A percentile compares a stretch with the other conserved stretches of the same genome.
These are phyloP conservation scores for Blera fallax DNA, from an alignment of 2,888 invertebrate species.

Conservation along the genomic window DNA sequence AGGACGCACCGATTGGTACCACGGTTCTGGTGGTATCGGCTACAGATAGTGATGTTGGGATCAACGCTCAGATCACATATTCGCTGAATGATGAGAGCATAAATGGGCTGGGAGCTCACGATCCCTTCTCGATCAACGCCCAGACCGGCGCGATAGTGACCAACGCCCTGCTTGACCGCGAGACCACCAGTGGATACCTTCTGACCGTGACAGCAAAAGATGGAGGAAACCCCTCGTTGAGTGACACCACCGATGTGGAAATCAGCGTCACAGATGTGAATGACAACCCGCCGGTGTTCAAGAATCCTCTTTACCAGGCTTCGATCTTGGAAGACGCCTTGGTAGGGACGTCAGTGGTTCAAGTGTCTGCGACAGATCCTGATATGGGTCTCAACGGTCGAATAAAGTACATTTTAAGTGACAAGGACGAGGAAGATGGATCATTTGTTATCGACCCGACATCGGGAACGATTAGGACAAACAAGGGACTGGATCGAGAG, in stretches of 20 bases:
- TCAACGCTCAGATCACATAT: slow-evolving; percentile 95
- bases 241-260: slow-evolving; percentile 97
- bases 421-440: slow-evolving; percentile 90
- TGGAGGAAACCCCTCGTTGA: slow-evolving; percentile 94
- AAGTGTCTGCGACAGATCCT: slow-evolving; percentile 91
- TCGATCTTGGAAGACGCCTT: slow-evolving; percentile 93
- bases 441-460: slow-evolving; percentile 96
- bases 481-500: slow-evolving; percentile 95
- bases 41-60: slow-evolving; percentile 96
- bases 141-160: slow-evolving; percentile 97
- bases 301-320: slow-evolving; percentile 90
- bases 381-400: slow-evolving; percentile 94
- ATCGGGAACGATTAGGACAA: slow-evolving; percentile 95
- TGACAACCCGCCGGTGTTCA: slow-evolving; percentile 95
- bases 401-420: slow-evolving; percentile 89
- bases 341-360: slow-evolving; percentile 89
- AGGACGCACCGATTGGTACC: slow-evolving; percentile 95
- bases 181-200: slow-evolving; percentile 90
- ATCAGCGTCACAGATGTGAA: slow-evolving; percentile 98
- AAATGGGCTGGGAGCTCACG: slow-evolving; percentile 84
- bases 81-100: slow-evolving; percentile 87
- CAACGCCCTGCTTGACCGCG: slow-evolving; percentile 92
- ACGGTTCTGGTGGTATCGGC: slow-evolving; percentile 96
- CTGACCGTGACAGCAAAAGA: slow-evolving; percentile 96
- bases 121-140: slow-evolving; percentile 93